Conservation (phyloP, 2,888 invertebrate species). For the Tolmerus cingulatus region DNA sequence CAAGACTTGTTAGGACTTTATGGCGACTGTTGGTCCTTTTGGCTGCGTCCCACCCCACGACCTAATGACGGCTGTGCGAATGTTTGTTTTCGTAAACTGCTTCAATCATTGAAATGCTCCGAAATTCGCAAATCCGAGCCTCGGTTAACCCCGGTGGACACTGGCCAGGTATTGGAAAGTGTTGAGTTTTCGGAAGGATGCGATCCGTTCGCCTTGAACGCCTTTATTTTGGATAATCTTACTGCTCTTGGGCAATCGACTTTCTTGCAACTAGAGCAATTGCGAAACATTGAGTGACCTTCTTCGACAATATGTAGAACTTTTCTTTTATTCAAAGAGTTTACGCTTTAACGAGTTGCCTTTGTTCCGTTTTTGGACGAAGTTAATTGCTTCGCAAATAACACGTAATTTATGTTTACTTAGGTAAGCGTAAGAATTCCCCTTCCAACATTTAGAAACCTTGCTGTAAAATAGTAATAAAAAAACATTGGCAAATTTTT, state of each 20-base stretch:
- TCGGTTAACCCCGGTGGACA: not conserved
- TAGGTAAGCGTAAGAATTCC: not conserved
- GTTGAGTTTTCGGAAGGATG: constrained; percentile 2
- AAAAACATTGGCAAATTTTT: not conserved
- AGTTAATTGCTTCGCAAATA: not conserved
- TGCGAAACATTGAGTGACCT: not conserved
- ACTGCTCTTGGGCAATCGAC: not conserved
- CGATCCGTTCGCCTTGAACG: not conserved
- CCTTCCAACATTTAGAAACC: not conserved
- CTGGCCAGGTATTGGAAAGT: constrained; percentile 8
- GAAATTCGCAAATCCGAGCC: not conserved
- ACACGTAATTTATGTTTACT: not conserved
- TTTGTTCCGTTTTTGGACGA: not conserved
- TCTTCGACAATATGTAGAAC: not conserved
- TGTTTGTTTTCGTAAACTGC: constrained; percentile 23
- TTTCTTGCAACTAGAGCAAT: not conserved
- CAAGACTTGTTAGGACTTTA: constrained; percentile 18
- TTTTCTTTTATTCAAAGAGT: not conserved
- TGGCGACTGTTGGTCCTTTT: not conserved
- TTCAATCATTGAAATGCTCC: constrained; percentile 11
- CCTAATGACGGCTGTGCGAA: constrained; percentile 3
- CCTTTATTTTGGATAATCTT: not conserved
- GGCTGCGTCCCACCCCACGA: not conserved
- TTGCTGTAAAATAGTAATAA: not conserved
- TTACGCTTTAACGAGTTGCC: not conserved